A percentile compares a stretch with the other conserved stretches of the same genome.
Conservation (phyloP, 2,113 vertebrate species). For the Myotis yumanensis region DNA sequence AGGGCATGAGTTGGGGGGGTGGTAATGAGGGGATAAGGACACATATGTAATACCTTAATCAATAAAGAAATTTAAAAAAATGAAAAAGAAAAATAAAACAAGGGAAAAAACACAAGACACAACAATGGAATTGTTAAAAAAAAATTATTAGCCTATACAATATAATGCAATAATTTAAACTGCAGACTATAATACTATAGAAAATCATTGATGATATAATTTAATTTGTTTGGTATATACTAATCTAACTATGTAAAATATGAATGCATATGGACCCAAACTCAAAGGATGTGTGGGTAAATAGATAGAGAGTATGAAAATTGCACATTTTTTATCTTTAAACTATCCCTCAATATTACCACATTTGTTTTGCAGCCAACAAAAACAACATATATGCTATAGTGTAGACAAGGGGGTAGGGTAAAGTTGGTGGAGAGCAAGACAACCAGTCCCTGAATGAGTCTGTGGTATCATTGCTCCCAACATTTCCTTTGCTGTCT, state of each 20-base stretch:
- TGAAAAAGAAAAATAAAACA: not conserved
- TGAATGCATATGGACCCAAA: not conserved
- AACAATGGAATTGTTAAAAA: not conserved
- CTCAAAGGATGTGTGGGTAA: not conserved
- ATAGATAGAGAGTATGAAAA: not conserved
- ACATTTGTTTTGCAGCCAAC: not conserved
- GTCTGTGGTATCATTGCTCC: not conserved
- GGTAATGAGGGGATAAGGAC: too few species aligned
- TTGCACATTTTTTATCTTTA: not conserved
- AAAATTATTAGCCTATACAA: not conserved
- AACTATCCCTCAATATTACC: not conserved
- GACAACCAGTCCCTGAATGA: not conserved
- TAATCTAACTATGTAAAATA: not conserved
- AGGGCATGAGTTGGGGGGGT: too few species aligned
- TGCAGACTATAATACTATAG: not conserved
- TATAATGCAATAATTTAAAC: not conserved
- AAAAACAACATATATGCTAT: not conserved
- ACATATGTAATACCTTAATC: too few species aligned
- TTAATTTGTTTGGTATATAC: not conserved
- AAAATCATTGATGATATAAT: not conserved
- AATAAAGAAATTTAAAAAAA: too few species aligned
- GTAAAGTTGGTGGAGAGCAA: not conserved
- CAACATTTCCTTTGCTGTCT: not conserved
- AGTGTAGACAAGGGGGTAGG: not conserved
- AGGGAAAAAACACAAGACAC: not conserved